Percentiles rank a stretch among this genome's conserved stretches.
These are phyloP conservation scores for Heliconius cydno DNA, from an alignment of 2,888 invertebrate genomes.

Conservation along the genomic window DNA sequence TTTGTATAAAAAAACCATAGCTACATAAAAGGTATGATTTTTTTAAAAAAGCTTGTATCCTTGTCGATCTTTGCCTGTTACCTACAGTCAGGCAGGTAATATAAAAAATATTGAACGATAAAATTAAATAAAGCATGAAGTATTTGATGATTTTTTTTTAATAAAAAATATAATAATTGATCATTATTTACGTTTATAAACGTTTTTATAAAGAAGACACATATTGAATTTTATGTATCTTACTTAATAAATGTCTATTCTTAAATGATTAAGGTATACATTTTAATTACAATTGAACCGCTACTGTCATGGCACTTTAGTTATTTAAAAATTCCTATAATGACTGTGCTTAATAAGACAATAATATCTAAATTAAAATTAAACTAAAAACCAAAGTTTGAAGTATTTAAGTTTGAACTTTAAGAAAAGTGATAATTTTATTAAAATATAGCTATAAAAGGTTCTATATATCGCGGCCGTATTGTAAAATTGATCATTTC, in stretches of 20 bases:
- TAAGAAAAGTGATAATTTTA: not conserved
- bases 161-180: not conserved
- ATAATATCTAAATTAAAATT: not conserved
- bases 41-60: not conserved
- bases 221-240: constrained; percentile 1
- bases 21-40: not conserved
- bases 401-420: not conserved
- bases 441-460: not conserved
- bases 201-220: constrained; percentile 12
- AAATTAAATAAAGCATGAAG: not conserved
- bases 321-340: constrained; percentile 27
- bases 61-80: not conserved
- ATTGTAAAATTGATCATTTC: not conserved
- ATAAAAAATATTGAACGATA: not conserved
- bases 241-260: constrained; percentile 4
- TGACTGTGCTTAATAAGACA: constrained; percentile 26
- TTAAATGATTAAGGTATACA: constrained; percentile 25
- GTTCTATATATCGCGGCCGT: not conserved
- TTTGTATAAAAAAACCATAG: not conserved
- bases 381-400: not conserved
- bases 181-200: not conserved
- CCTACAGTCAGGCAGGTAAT: too few species aligned
- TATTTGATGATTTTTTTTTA: not conserved
- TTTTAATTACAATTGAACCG: constrained; percentile 31
- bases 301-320: constrained; percentile 45